Evolutionary conservation across 1,140 invertebrate species (phyloP), one percentile per base, ranked within the genome.

Genomic region (Manduca sexta): DNA sequence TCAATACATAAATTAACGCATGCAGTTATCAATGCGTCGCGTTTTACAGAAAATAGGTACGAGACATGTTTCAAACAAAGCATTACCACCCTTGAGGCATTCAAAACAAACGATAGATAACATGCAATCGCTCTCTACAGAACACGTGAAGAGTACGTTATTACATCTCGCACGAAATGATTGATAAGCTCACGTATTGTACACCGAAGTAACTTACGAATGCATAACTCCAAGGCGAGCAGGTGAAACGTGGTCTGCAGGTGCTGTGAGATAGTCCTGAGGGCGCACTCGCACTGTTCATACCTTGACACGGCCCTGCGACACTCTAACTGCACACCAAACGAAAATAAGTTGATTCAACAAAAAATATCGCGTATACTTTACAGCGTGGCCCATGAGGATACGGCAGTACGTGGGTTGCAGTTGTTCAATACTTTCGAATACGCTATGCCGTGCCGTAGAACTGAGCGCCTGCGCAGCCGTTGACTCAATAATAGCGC

Each of bases 401-500:
- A 26, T 18, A 18, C 38, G 18, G 17, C 38, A 3, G 35, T 26
- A 26, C 10, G 11, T 10, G 5, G 41, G 21, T 31, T 43, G 34
- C 14, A 13, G n/a, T 17, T 18, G 43, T 11, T 17, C 43, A 12
- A 35, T 45, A 11, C 31, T 45, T 35, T 35, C 14, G 13, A 35
- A 13, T 34, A 18, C 16, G 16, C 16, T 35, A 45, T 35, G 43
- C 16, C 11, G 49, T 58, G 53, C 33, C 55, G 57, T 54, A 52
- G 55, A 56, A 38, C 64, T 64, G 50, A 59, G 66, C 56, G 62
- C 62, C 38, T 63, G 51, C 58, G 53, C 54, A 50, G 49, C 41
- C 44, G 62, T 60, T 64, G 56, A 69, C 70, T 65, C 68, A 69
- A 68, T 75, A 74, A 73, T 82, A 64, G 65, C 62, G 48, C 52